Evolutionary conservation across 2,888 invertebrate species (phyloP), one percentile per base, ranked within the genome.

Genomic region (Leptinotarsa haldemani): DNA sequence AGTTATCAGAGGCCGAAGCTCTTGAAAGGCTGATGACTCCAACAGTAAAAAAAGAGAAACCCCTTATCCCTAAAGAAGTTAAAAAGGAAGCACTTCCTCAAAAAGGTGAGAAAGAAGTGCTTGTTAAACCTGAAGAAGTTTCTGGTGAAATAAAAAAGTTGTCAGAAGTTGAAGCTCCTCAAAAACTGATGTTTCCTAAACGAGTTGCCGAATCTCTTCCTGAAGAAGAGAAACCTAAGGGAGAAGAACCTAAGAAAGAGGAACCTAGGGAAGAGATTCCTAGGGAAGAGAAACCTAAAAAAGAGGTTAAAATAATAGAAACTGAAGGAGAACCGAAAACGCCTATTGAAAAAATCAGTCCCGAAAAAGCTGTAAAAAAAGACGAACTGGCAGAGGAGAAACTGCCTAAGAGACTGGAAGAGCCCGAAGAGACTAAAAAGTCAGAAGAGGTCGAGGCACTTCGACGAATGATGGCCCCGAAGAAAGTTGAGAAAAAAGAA

Each of bases 341-440:
- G 9, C 40, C 40, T 9, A 40, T 40, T 40, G 40, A 50, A 50
- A 50, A 50, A 50, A 50, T 63, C 56, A 53, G 73, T 53, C 46
- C 50, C n/a, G 67, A 58, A 20, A 56, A 30, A 63, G 67, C 20
- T n/a, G 1, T 12, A n/a, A 56, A 56, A 56, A 56, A 56, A 56
- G 20, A 12, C 0, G 40, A 40, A 40, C 40, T 40, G 0, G 1
- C 20, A 56, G 56, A n/a, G 18, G 20, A 56, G 18, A 56, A 56
- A 56, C 18, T 56, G 3, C 13, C 18, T 56, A 12, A 56, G 56
- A 12, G 12, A 56, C 1, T n/a, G 13, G 4, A 52, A 52, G 5
- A 40, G 40, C 40, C 9, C 0, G 40, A 40, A 40, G 40, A 40
- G 9, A 40, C 40, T 40, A 40, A 40, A 40, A 12, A 40, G 40